These are phyloP conservation scores for Heliangelus exortis DNA, from an alignment of 2,797 vertebrate species.

Conservation along the genomic window DNA sequence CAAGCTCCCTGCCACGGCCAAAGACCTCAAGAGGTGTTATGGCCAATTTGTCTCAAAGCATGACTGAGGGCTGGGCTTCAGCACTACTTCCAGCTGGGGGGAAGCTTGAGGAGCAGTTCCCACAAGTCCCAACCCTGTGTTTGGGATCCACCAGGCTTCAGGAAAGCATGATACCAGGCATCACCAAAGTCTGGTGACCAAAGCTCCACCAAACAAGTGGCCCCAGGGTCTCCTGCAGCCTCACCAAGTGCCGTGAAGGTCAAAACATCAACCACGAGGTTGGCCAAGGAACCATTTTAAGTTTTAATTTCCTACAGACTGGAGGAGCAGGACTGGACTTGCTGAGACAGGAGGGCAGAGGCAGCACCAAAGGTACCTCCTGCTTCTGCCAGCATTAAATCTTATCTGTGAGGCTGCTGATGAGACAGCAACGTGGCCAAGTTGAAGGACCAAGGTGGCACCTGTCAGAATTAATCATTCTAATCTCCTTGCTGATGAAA, in stretches of 20 bases:
- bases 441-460: background rate
- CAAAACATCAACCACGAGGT: accelerated
- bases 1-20: no score
- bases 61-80: background rate
- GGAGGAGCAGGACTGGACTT: background rate
- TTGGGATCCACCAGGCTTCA: background rate
- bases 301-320: background rate
- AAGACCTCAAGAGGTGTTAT: background rate
- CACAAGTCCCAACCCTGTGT: no score
- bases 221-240: background rate
- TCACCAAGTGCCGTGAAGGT: background rate
- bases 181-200: no score
- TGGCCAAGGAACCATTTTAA: background rate
- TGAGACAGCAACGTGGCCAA: accelerated
- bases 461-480: background rate
- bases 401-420: background rate
- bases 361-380: background rate
- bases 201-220: background rate
- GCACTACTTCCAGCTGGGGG: background rate
- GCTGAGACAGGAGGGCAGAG: background rate
- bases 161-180: background rate
- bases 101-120: background rate
- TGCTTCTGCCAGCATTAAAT: background rate
- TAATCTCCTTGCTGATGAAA: background rate
- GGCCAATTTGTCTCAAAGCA: background rate